phyloP scores from a whole-genome alignment of 2,113 vertebrate species.

The Lontra canadensis region DNA sequence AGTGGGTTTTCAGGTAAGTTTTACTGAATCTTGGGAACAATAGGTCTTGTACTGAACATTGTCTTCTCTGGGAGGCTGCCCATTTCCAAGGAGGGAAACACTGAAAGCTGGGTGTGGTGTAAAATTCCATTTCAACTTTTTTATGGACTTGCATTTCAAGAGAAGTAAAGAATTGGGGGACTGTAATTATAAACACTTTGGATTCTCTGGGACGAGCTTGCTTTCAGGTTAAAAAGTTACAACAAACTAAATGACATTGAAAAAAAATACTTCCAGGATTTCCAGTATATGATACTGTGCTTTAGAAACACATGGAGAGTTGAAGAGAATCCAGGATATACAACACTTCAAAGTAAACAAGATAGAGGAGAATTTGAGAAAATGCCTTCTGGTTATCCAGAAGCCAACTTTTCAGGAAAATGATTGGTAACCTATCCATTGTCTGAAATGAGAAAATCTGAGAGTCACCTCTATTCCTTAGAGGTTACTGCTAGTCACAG shows the following conservation, averaged over 20 bases:
- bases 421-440: neutral
- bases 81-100: neutral
- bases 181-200: neutral
- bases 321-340: neutral
- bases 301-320: neutral
- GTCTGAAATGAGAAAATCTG: neutral
- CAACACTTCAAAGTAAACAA: neutral
- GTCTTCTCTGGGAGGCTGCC: neutral
- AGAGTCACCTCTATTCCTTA: neutral
- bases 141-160: neutral
- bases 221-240: constrained; percentile 21
- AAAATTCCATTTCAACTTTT: constrained; percentile 9
- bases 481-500: neutral
- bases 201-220: neutral
- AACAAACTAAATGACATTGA: neutral
- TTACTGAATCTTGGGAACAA: neutral
- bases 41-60: neutral
- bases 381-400: neutral
- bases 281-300: neutral
- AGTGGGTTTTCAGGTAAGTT: neutral
- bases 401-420: neutral
- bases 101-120: neutral
- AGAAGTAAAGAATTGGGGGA: neutral
- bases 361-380: neutral
- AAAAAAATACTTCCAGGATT: neutral